A percentile compares a stretch with the other conserved stretches of the same genome.
These are phyloP conservation scores for Cottoperca gobio DNA, from an alignment of 2,797 vertebrate genomes.

Conservation along the genomic window DNA sequence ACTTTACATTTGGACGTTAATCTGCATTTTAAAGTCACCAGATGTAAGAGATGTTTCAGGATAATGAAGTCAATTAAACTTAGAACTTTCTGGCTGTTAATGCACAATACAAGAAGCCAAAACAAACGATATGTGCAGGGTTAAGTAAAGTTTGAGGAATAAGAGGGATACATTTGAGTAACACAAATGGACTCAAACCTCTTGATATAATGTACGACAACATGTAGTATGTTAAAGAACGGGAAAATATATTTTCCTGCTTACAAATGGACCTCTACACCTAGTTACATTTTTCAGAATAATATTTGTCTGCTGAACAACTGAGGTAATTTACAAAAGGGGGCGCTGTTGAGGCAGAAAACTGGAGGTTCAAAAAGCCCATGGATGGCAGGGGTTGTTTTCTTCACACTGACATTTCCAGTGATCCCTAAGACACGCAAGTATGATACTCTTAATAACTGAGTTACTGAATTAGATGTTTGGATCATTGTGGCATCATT, in stretches of 20 bases:
- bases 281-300: background rate
- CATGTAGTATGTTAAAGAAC: background rate
- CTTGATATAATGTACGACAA: background rate
- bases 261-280: background rate
- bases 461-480: background rate
- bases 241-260: background rate
- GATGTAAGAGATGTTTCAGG: background rate
- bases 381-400: slow-evolving; percentile 36
- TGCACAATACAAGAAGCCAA: background rate
- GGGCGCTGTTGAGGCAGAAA: slow-evolving; percentile 80
- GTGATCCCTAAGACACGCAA: slow-evolving; percentile 36
- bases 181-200: background rate
- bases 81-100: background rate
- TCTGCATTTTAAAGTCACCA: background rate
- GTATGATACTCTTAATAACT: background rate
- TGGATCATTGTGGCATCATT: background rate
- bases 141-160: background rate
- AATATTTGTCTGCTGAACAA: slow-evolving; percentile 10
- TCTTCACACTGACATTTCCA: slow-evolving; percentile 44
- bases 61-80: background rate
- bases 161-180: background rate
- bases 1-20: background rate
- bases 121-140: background rate
- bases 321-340: slow-evolving; percentile 61
- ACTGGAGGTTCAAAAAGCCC: slow-evolving; percentile 27